A percentile compares a stretch with the other conserved stretches of the same genome.
phyloP scores from a whole-genome alignment of 2,888 invertebrate species.

The Odontocolon sp. region DNA sequence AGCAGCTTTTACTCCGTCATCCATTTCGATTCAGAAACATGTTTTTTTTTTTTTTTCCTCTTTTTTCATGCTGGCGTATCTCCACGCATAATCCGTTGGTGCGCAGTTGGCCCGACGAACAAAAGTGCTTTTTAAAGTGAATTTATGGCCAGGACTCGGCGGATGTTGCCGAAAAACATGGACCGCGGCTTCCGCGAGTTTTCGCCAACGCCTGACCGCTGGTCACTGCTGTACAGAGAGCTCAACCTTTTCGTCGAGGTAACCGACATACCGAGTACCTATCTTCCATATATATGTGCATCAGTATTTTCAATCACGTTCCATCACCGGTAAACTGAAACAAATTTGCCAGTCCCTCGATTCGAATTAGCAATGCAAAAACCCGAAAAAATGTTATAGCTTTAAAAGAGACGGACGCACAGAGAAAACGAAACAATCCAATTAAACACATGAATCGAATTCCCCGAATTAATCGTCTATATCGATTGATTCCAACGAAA shows the following conservation, averaged over 20 bases:
- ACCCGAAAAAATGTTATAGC: slow-evolving; percentile 20
- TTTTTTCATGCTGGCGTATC: background rate
- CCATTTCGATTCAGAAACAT: slow-evolving; percentile 36
- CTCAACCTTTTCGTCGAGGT: background rate
- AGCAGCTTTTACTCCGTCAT: slow-evolving; percentile 37
- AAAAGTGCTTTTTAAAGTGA: slow-evolving; percentile 75
- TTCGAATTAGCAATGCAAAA: background rate
- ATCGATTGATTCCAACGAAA: slow-evolving; percentile 3
- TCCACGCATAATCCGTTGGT: slow-evolving; percentile 44
- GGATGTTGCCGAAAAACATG: slow-evolving; percentile 64
- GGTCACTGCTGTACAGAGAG: background rate
- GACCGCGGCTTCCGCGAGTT: slow-evolving; percentile 55
- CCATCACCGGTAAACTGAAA: slow-evolving; percentile 10
- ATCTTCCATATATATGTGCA: background rate
- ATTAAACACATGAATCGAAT: slow-evolving; percentile 8
- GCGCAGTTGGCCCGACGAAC: slow-evolving; percentile 59
- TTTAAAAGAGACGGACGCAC: slow-evolving; percentile 32
- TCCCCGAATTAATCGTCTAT: slow-evolving; percentile 1
- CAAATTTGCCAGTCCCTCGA: slow-evolving; percentile 7
- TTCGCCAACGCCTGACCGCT: background rate
- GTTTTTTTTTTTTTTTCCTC: slow-evolving; percentile 48
- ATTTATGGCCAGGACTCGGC: slow-evolving; percentile 71
- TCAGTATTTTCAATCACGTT: slow-evolving; percentile 37
- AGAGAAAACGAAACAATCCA: slow-evolving; percentile 9
- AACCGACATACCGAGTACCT: background rate